phyloP scores from a whole-genome alignment of 1,140 invertebrate species.

The Macrosteles quadrilineatus region DNA sequence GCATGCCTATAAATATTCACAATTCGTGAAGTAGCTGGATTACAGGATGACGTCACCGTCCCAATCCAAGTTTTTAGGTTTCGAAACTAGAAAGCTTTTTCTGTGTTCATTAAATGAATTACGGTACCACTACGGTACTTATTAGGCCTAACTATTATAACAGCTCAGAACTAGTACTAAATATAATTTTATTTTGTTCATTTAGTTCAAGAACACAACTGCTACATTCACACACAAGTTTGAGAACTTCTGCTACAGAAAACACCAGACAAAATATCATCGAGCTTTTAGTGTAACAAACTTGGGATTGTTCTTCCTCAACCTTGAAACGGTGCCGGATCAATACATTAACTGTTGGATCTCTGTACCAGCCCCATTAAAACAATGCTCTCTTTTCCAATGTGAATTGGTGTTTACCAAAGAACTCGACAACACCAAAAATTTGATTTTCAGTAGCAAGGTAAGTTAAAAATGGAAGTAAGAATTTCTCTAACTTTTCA shows the following conservation, averaged over 20 bases:
- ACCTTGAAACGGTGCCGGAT: not conserved
- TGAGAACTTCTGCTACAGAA: not conserved
- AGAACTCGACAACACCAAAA: not conserved
- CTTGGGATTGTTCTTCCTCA: not conserved
- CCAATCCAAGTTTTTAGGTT: too few species aligned
- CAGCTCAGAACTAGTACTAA: too few species aligned
- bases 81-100: too few species aligned
- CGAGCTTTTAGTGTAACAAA: not conserved
- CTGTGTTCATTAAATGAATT: too few species aligned
- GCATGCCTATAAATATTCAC: too few species aligned
- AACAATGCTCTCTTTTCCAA: not conserved
- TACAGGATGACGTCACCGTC: too few species aligned
- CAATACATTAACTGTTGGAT: not conserved
- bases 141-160: too few species aligned
- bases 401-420: not conserved
- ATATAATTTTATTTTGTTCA: too few species aligned
- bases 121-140: too few species aligned
- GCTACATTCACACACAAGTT: slow-evolving; percentile 3
- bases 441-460: not conserved
- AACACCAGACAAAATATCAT: not conserved
- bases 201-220: not conserved
- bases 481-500: too few species aligned
- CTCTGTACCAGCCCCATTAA: not conserved
- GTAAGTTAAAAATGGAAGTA: not conserved
- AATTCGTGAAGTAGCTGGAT: too few species aligned